Conservation (phyloP, 1,140 invertebrate genomes). For the Caenorhabditis tropicalis region DNA sequence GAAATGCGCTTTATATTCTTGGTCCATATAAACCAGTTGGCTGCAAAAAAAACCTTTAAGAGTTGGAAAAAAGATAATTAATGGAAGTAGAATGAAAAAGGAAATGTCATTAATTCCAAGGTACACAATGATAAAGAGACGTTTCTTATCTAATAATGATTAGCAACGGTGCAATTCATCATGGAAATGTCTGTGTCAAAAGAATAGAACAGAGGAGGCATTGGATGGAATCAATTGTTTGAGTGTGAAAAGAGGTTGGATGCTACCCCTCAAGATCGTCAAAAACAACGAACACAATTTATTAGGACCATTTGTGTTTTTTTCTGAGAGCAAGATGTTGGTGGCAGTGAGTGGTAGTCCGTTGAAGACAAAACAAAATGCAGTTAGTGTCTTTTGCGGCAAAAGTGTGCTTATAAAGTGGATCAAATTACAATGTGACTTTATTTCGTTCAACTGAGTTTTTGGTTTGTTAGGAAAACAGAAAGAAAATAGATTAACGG, state of each 20-base stretch:
- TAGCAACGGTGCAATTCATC: background rate
- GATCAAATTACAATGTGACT: background rate
- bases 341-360: background rate
- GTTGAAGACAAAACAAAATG: background rate
- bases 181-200: background rate
- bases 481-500: background rate
- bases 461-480: background rate
- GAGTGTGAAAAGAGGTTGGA: background rate
- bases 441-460: background rate
- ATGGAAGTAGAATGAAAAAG: background rate
- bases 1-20: constrained; percentile 25
- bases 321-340: background rate
- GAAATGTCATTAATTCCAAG: background rate
- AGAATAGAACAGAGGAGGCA: background rate
- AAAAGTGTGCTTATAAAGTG: background rate
- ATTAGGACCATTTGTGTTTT: constrained; percentile 8
- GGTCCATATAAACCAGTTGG: constrained; percentile 23
- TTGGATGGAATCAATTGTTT: background rate
- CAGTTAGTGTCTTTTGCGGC: constrained; percentile 15
- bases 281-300: constrained; percentile 27
- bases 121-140: background rate
- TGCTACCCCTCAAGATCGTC: background rate
- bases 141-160: background rate
- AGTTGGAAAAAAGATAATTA: background rate
- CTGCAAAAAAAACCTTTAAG: background rate